Evolutionary conservation across 2,797 vertebrate genomes (phyloP), one percentile per base, ranked within the genome.

Genomic region (Sus cebifrons): DNA sequence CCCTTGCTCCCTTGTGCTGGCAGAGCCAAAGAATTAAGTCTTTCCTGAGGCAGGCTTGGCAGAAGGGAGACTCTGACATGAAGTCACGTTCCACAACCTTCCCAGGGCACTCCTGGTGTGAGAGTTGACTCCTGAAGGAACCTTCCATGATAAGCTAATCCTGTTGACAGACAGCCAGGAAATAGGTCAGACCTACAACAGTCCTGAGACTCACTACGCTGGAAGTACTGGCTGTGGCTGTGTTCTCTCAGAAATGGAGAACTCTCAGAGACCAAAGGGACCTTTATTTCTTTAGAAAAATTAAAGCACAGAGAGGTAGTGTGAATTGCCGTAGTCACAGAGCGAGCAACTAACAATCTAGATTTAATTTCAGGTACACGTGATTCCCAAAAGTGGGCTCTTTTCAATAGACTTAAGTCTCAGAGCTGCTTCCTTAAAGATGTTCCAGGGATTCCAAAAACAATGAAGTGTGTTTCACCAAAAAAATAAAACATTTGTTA

Each of bases 11-110:
- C 96, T 97, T 49, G 95, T 71, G 36, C 36, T 36, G 36, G 36
- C 25, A 29, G 36, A 98, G 97, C 97, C 97, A 96, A 97, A 95
- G 78, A 98, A 96, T 97, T 56, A 98, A 98, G 97, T 96, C 89
- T 91, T 96, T 98, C 96, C 94, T 96, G 94, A 97, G 86, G 89
- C 77, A 77, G 81, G 68, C 74, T 96, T 98, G 97, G 96, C 95
- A 91, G 84, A 27, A 64, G 11, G n/a, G 62, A 83, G 32, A 89
- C 91, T 79, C 70, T 65, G 71, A 97, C 97, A 86, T 90, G 96
- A 97, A 97, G 92, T 95, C 96, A 92, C 64, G 27, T 98, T 97
- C 94, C 58, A 65, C 75, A 84, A 75, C 96, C 97, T 98, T 94
- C 97, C 97, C 85, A 40, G 90, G 94, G 74, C 96, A 92, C 73